phyloP scores from a whole-genome alignment of 2,113 vertebrate genomes.

The Lophochroa leadbeateri region DNA sequence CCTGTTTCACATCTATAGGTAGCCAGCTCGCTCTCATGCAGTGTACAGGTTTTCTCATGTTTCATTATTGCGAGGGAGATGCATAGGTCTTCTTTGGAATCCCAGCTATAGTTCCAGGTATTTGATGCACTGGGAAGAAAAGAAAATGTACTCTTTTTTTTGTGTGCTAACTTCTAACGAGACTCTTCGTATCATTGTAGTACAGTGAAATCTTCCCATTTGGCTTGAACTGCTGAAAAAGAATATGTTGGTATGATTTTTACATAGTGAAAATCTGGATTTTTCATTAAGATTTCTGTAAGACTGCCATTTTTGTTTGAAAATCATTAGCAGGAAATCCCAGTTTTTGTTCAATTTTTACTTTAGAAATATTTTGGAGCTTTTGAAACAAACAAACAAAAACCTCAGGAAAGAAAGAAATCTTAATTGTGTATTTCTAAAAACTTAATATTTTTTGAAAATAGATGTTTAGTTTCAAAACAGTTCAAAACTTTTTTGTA shows the following conservation, averaged over 20 bases:
- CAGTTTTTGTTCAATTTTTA: fast-evolving
- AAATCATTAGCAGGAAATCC: neutral
- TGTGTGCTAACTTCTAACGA: neutral
- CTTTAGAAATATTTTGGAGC: neutral
- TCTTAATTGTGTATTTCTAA: neutral
- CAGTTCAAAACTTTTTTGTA: neutral
- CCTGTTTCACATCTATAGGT: fast-evolving
- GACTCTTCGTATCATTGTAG: neutral
- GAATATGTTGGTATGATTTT: neutral
- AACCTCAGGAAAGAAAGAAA: neutral
- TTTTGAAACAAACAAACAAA: neutral
- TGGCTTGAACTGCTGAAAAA: neutral
- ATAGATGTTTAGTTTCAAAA: neutral
- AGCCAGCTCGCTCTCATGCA: fast-evolving
- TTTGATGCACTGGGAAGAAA: neutral
- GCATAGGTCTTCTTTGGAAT: neutral
- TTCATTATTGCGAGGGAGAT: neutral
- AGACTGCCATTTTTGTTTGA: neutral
- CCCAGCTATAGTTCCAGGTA: neutral
- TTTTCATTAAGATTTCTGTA: neutral
- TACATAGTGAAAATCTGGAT: neutral
- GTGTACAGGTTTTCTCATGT: neutral
- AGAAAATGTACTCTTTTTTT: neutral
- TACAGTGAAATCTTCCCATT: neutral
- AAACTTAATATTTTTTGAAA: neutral